A percentile compares a stretch with the other conserved stretches of the same genome.
These are phyloP conservation scores for Molossus molossus DNA, from an alignment of 2,797 vertebrate species.

Conservation along the genomic window DNA sequence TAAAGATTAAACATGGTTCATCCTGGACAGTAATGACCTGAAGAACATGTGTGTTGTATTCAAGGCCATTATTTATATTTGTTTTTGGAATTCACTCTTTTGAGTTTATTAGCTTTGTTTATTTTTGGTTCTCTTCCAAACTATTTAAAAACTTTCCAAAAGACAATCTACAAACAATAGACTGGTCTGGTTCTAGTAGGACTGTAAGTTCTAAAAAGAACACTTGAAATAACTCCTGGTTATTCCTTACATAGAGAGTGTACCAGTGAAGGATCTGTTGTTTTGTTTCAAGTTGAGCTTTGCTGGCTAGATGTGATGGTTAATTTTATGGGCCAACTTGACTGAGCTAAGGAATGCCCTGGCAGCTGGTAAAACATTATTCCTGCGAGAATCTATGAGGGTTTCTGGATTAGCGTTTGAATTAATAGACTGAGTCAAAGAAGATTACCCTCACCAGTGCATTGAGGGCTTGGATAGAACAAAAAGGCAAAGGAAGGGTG, in stretches of 20 bases:
- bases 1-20: background rate
- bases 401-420: background rate
- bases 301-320: background rate
- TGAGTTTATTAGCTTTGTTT: conserved; percentile 31
- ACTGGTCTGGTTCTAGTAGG: background rate
- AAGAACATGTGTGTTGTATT: background rate
- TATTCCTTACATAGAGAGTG: background rate
- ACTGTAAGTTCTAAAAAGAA: background rate
- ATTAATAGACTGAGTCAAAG: background rate
- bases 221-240: background rate
- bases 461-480: background rate
- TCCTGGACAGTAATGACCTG: background rate
- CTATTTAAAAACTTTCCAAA: conserved; percentile 4
- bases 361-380: background rate
- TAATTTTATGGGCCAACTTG: background rate
- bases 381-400: background rate
- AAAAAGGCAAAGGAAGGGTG: background rate
- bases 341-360: background rate
- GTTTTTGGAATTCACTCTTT: conserved; percentile 42
- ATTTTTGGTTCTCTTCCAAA: conserved; percentile 55
- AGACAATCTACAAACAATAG: conserved; percentile 3
- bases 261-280: background rate
- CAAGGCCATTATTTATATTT: background rate
- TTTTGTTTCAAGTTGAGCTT: background rate
- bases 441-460: background rate